phyloP scores from a whole-genome alignment of 1,140 invertebrate species.

The Cyclina sinensis region DNA sequence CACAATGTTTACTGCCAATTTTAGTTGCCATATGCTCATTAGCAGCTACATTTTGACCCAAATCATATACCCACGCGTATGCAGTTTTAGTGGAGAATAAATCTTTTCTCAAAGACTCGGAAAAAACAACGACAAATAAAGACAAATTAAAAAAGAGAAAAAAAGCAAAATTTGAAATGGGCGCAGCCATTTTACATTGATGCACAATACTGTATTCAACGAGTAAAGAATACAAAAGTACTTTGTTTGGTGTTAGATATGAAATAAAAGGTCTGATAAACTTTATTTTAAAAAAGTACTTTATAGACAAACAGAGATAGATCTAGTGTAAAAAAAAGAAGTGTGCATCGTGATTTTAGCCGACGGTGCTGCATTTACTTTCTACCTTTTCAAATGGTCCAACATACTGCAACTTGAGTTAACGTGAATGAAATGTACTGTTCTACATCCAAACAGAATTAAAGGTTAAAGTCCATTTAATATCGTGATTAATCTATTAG shows the following conservation, averaged over 20 bases:
- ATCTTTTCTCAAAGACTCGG: slow-evolving; percentile 46
- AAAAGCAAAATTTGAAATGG: slow-evolving; percentile 1
- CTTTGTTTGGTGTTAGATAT: too few relatives aligned
- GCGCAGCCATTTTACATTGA: slow-evolving; percentile 48
- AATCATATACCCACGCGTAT: slow-evolving; percentile 67
- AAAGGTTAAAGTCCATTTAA: too few relatives aligned
- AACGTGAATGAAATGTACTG: too few relatives aligned
- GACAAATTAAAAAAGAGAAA: not conserved
- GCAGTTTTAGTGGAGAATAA: slow-evolving; percentile 77
- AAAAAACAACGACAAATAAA: not conserved
- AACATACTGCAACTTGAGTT: too few relatives aligned
- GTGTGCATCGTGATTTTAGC: not conserved
- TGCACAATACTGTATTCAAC: not conserved
- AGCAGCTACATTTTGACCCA: slow-evolving; percentile 39
- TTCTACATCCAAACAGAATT: too few relatives aligned
- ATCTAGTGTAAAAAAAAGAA: too few relatives aligned
- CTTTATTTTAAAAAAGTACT: too few relatives aligned
- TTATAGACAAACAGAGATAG: too few relatives aligned
- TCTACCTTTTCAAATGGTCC: not conserved
- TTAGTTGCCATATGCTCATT: slow-evolving; percentile 71
- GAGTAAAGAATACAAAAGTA: too few relatives aligned
- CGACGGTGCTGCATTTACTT: not conserved
- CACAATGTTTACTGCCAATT: slow-evolving; percentile 66
- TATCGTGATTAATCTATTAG: too few relatives aligned
- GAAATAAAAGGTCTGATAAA: too few relatives aligned